Evolutionary conservation across 2,797 vertebrate genomes (phyloP).

Genomic region (Chelonia mydas): DNA sequence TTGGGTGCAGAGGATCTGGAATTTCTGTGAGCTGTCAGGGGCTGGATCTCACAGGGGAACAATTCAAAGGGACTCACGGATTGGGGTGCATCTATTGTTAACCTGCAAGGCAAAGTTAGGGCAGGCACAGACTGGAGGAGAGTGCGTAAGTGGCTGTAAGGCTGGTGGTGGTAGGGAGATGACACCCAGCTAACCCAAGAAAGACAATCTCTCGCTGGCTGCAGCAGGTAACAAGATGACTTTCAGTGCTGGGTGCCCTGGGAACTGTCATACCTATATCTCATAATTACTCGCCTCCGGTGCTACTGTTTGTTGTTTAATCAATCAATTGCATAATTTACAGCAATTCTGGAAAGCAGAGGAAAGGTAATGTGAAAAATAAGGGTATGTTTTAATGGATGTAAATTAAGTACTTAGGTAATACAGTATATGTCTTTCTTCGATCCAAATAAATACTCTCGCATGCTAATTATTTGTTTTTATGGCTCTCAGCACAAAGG

Average conservation of each 20-base stretch:
- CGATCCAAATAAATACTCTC: background rate
- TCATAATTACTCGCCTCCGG: background rate
- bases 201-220: background rate
- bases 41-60: background rate
- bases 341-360: background rate
- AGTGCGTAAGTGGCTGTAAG: background rate
- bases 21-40: background rate
- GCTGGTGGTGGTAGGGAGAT: background rate
- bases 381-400: rapidly evolving
- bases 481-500: background rate
- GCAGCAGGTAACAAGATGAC: background rate
- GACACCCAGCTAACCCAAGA: background rate
- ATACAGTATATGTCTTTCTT: background rate
- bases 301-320: background rate
- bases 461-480: background rate
- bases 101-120: background rate
- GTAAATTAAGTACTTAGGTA: background rate
- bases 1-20: background rate
- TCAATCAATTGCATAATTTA: rapidly evolving
- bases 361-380: background rate
- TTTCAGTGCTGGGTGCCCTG: background rate
- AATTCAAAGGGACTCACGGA: background rate
- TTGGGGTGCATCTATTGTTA: background rate
- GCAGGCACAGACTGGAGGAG: background rate
- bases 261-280: background rate